phyloP scores from a whole-genome alignment of 2,888 invertebrate genomes.

The Anthrax anthrax region DNA sequence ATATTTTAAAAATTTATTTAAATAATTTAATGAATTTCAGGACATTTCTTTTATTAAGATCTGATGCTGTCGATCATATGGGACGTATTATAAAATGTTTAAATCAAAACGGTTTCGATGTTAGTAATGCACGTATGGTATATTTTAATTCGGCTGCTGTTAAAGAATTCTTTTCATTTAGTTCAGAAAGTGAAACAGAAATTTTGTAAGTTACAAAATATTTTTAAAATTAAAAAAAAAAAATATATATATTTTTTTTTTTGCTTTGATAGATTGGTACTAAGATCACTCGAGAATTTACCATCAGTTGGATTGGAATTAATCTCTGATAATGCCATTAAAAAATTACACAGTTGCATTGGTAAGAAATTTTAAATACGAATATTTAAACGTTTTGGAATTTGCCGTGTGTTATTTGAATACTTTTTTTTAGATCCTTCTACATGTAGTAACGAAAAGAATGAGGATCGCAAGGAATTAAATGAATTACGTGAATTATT shows the following conservation, averaged over 20 bases:
- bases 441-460: conserved; percentile 45
- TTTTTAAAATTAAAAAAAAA: neutral
- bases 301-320: conserved; percentile 28
- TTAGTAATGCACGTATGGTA: conserved; percentile 61
- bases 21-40: conserved; percentile 20
- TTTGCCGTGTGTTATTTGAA: too few relatives aligned
- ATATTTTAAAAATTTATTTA: neutral
- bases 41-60: conserved; percentile 67
- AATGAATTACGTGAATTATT: conserved; percentile 44
- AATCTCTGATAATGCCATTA: conserved; percentile 27
- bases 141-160: conserved; percentile 49
- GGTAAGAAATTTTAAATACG: conserved; percentile 3
- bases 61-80: conserved; percentile 48
- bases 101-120: conserved; percentile 41
- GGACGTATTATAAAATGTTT: conserved; percentile 62
- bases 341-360: conserved; percentile 21
- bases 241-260: conserved; percentile 1
- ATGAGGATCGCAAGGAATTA: conserved; percentile 30
- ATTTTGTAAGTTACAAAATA: conserved; percentile 40
- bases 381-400: too few relatives aligned
- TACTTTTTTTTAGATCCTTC: conserved; percentile 37
- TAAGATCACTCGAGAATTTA: conserved; percentile 23
- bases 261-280: conserved; percentile 17
- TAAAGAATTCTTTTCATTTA: conserved; percentile 43
- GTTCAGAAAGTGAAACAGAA: conserved; percentile 41